Percentiles rank a stretch among this genome's conserved stretches.
Conservation (phyloP, 2,797 vertebrate genomes). For the Eulemur mongoz region DNA sequence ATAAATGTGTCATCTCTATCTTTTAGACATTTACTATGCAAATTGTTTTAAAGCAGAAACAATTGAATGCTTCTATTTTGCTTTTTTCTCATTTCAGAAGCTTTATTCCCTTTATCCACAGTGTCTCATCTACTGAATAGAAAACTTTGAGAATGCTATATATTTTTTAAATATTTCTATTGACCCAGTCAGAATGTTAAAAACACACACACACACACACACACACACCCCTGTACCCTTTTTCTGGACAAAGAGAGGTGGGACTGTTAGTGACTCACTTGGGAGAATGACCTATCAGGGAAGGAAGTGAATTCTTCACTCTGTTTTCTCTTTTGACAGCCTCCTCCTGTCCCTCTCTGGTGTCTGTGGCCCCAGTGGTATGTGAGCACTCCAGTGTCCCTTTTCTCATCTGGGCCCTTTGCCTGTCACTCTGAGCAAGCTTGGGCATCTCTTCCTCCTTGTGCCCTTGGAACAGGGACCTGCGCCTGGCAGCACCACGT, state of each 20-base stretch:
- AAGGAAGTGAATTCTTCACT: not conserved
- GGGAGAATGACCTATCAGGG: not conserved
- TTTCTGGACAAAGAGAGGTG: not conserved
- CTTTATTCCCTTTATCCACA: not conserved
- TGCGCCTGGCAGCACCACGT: not conserved
- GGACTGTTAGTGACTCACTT: not conserved
- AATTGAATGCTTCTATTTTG: not conserved
- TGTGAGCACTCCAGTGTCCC: not conserved
- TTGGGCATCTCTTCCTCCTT: not conserved
- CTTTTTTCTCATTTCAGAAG: conserved; percentile 21
- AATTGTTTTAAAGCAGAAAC: conserved; percentile 17
- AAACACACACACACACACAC: not conserved
- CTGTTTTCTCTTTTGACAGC: not conserved
- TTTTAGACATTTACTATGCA: conserved; percentile 39
- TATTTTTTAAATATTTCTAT: conserved; percentile 21
- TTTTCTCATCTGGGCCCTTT: not conserved
- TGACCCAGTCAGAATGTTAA: not conserved
- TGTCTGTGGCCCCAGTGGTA: not conserved
- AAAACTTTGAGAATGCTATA: not conserved
- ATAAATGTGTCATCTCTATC: not conserved
- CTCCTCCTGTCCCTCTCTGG: too few species aligned
- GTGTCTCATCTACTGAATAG: not conserved
- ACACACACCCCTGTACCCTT: not conserved
- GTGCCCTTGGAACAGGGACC: not conserved
- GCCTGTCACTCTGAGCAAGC: not conserved